Evolutionary conservation across 2,797 vertebrate species (phyloP).

Genomic region (Scolopax bukidnonensis): DNA sequence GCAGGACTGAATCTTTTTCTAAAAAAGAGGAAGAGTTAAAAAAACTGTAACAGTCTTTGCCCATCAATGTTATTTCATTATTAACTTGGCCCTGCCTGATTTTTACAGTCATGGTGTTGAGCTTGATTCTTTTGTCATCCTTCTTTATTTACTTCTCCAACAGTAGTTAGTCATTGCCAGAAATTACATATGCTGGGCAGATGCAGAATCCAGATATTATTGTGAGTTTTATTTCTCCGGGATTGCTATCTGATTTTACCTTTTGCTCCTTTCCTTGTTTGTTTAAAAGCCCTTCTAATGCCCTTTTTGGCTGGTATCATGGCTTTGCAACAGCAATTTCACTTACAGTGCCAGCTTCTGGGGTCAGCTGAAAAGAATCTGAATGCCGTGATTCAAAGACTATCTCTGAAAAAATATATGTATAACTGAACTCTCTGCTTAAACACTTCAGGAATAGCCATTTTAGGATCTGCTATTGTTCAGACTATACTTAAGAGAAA

Average conservation of each 20-base stretch:
- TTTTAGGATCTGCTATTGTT: background rate
- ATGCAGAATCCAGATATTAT: conserved; percentile 54
- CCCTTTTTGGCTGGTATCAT: background rate
- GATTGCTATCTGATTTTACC: conserved; percentile 24
- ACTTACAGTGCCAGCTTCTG: background rate
- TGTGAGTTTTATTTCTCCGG: conserved; percentile 24
- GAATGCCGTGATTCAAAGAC: background rate
- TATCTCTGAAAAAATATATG: background rate
- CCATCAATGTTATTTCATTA: background rate
- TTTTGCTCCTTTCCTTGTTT: background rate
- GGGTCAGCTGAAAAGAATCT: background rate
- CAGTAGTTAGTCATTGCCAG: conserved; percentile 44
- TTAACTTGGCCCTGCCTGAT: conserved; percentile 25
- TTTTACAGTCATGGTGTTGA: background rate
- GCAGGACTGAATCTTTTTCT: background rate
- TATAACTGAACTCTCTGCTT: background rate
- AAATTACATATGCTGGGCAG: conserved; percentile 62
- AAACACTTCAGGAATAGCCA: background rate
- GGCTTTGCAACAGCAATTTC: background rate
- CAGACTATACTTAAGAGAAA: background rate
- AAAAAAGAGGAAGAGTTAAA: conserved; percentile 1
- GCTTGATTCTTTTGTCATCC: conserved; percentile 39
- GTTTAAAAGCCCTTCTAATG: background rate
- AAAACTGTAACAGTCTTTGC: background rate
- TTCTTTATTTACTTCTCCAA: conserved; percentile 44